Evolutionary conservation across 2,113 vertebrate species (phyloP), one percentile per base, ranked within the genome.

Genomic region (Elgaria multicarinata): DNA sequence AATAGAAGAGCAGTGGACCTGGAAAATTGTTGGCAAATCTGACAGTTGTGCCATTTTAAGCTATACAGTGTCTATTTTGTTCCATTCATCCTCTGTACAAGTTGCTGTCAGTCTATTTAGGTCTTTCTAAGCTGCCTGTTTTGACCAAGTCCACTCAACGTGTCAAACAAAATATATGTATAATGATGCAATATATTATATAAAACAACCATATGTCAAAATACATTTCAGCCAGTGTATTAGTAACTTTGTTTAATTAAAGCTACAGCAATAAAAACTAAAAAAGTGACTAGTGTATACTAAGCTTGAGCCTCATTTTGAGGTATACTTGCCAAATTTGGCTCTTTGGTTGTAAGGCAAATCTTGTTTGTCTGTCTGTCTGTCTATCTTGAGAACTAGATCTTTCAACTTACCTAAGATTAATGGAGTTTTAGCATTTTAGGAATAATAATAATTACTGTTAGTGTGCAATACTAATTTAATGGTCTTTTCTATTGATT

Each of bases 11-110:
- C 86, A 33, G 82, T 1, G 39, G 14, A 4, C 69, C n/a, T 88
- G 94, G 94, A 89, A 88, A 46, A 82, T 9, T 62, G 89, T 78
- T 62, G 77, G 0, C 86, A 75, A 75, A 24, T 13, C 22, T n/a
- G 36, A 36, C 74, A 75, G 36, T 36, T 75, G 72, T 75, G 72
- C 72, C 72, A 39, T 4, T 75, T 75, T 53, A 79, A n/a, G n/a
- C n/a, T 58, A 58, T 58, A 16, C 55, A 16, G 55, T 14, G 12
- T 58, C 3, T 14, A 18, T 62, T 79, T 55, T 33, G 46, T 55
- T 26, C 77, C 55, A 16, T 79, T 36, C 18, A 28, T 62, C 42
- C 8, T 77, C 31, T 81, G 18, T 62, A 53, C 50, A 58, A 62
- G 79, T 58, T 81, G 10, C 42, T 75, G 50, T 16, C n/a, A 22